Base-by-base conservation (phyloP, 23 tunicate species). In the Aplidium turbinatum region DNA sequence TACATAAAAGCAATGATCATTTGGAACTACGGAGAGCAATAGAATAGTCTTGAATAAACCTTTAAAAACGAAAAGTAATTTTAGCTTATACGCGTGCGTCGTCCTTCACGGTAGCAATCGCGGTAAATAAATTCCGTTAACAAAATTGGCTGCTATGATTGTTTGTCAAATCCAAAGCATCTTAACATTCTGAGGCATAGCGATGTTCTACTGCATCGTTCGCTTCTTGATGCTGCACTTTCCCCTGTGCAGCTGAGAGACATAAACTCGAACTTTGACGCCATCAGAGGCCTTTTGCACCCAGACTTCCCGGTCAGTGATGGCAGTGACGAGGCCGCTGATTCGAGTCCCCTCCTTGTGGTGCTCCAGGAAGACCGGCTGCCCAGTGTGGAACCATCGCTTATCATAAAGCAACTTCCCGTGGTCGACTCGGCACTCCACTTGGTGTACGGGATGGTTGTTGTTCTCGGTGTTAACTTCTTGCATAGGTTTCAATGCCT, bases 351-450 rank as follows among this genome's bases (percentile, higher is more conserved):
- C 76, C 19, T 89, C 96, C 63, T 77, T 82, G 45, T 89, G 74
- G 33, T 78, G 46, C 16, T 77, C 82, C 5, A 82, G 30, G 32
- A 68, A 81, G 1, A 89, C 77, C 1, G 89, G 89, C 27, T 89
- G 96, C 40, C 96, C 87, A n/a, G 74, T 61, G 63, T 89, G 96
- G 53, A 33, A 89, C 96, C 96, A 89, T 30, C 68, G 87, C 68
- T 78, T 77, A 36, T 89, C 96, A 70, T 75, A 89, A 16, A 68
- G 72, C 46, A 89, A 36, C 51, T 82, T 82, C 20, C 96, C 96
- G 21, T 77, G 79, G 4, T 89, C 89, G 34, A 89, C 48, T 40
- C 85, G 58, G 34, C 90, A 77, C 31, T 89, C 96, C 6, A 73
- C 82, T 6, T 66, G 77, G 36, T 63, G 86, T 21, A 21, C 47